Base-by-base conservation (phyloP, 2,888 invertebrate species). In the Cataglyphis livida region DNA sequence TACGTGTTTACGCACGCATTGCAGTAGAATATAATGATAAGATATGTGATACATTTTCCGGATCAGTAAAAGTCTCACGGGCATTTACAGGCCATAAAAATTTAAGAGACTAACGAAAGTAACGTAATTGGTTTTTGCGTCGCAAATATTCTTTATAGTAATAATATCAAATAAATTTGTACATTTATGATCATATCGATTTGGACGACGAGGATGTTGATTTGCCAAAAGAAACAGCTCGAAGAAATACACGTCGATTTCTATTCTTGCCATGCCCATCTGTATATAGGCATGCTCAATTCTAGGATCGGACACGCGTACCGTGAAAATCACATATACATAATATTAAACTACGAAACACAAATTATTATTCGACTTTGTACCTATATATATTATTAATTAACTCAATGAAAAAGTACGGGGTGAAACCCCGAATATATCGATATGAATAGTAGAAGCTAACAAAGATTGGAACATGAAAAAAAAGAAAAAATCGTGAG, bases 251-350 rank as follows among this genome's bases (percentile, higher is more conserved):
- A 75, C 74, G 73, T 90, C 85, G 66, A 84, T 85, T 92, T 90
- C 91, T 86, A 87, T 91, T 91, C 90, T 92, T 92, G 91, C 90
- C 92, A 91, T 93, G 93, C 91, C 92, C 91, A 91, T 92, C 90
- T 93, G 93, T 94, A 93, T 87, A 93, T 93, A 94, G 92, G 93
- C 93, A 93, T 94, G 93, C 92, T 94, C 93, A 92, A 93, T 92
- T 91, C 91, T 92, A 92, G 90, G 87, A 90, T 86, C 89, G 89
- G 89, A 88, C 86, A 79, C 28, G 44, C 85, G 89, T 88, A 91
- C 86, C 88, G 88, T 91, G 87, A 89, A 87, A 91, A 89, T 91
- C 87, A 84, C 82, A 89, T 83, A 81, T 68, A 68, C 65, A 83
- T 54, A 89, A 87, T 87, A 78, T 89, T 84, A 84, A 86, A 57